Conservation (phyloP, 2,888 invertebrate genomes). For the Pachydiplax longipennis region DNA sequence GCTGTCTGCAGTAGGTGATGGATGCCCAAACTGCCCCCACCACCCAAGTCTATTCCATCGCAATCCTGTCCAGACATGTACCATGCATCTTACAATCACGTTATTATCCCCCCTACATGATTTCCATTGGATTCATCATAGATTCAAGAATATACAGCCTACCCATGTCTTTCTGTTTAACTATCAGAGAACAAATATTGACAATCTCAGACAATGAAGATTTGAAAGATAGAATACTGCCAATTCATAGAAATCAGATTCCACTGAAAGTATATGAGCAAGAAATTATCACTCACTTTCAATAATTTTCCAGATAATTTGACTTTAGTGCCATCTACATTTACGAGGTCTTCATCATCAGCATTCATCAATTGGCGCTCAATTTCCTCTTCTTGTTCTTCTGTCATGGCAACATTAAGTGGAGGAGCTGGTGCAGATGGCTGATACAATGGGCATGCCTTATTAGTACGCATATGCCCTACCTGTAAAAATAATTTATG, state of each 20-base stretch:
- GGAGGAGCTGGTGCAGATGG: conserved; percentile 69
- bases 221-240: background rate
- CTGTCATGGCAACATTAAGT: conserved; percentile 75
- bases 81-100: too few species aligned
- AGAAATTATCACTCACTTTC: conserved; percentile 64
- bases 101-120: too few species aligned
- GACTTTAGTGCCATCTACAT: conserved; percentile 94
- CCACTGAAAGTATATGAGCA: background rate
- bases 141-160: too few species aligned
- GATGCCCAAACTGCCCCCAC: too few species aligned
- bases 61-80: too few species aligned
- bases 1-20: too few species aligned
- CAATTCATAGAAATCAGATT: background rate
- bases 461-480: conserved; percentile 89
- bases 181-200: background rate
- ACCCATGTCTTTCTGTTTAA: too few species aligned
- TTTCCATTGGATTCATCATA: too few species aligned
- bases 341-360: conserved; percentile 86
- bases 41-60: too few species aligned
- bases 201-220: background rate
- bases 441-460: conserved; percentile 94
- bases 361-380: conserved; percentile 77
- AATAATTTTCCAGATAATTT: conserved; percentile 87
- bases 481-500: conserved; percentile 54
- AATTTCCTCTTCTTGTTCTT: conserved; percentile 81